Conservation (phyloP, 2,113 vertebrate genomes). For the Verasper variegatus region DNA sequence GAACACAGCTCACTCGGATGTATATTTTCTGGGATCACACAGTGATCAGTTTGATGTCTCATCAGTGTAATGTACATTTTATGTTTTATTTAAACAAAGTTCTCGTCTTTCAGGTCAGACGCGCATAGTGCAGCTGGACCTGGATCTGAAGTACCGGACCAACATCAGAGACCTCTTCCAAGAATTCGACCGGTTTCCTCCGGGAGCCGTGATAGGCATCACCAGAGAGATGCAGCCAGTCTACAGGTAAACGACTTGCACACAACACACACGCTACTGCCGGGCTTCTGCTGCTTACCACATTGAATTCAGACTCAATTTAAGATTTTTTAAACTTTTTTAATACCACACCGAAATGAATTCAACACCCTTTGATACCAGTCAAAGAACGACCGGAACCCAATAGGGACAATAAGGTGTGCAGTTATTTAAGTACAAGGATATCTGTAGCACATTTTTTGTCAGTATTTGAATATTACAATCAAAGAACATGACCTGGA, state of each 20-base stretch:
- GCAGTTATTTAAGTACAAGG: no score
- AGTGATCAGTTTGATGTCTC: background rate
- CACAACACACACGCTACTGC: no score
- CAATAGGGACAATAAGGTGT: no score
- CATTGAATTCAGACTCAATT: no score
- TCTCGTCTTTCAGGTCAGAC: conserved; percentile 85
- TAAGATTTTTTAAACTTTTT: no score
- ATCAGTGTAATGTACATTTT: background rate
- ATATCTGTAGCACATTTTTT: no score
- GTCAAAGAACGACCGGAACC: no score
- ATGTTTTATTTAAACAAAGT: background rate
- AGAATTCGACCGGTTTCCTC: conserved; percentile 90
- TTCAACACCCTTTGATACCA: background rate
- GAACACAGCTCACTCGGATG: conserved; percentile 17
- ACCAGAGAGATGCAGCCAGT: conserved; percentile 96
- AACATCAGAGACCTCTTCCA: conserved; percentile 95
- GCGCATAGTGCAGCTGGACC: conserved; percentile 91
- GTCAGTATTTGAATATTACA: no score
- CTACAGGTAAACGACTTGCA: conserved; percentile 86
- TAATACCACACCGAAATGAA: no score
- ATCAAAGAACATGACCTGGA: no score
- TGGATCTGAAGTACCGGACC: conserved; percentile 92
- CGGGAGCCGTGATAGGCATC: conserved; percentile 91
- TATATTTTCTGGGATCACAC: conserved; percentile 21
- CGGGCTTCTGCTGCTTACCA: no score